Conservation (phyloP, 2,797 vertebrate species). For the Hypotaenidia okinawae region DNA sequence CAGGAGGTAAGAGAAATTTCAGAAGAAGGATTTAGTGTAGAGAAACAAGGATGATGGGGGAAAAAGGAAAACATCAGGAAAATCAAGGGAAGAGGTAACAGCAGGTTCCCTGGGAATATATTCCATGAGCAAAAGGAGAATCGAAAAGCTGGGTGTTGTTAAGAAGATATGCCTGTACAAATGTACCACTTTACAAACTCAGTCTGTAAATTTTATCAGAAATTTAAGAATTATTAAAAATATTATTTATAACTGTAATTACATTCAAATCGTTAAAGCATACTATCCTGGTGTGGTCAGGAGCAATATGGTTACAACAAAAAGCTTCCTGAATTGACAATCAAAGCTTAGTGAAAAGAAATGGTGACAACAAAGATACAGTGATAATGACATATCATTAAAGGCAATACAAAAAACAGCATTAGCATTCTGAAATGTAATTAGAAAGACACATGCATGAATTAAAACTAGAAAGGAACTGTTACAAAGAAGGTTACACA, state of each 20-base stretch:
- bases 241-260: neutral
- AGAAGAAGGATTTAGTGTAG: neutral
- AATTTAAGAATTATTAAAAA: neutral
- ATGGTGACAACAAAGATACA: neutral
- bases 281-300: neutral
- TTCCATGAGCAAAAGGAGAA: neutral
- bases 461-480: neutral
- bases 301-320: neutral
- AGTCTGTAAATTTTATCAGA: neutral
- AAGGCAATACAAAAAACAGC: neutral
- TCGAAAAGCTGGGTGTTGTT: neutral
- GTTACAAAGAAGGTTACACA: neutral
- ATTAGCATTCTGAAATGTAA: neutral
- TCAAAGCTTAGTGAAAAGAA: neutral
- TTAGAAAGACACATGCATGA: neutral
- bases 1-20: neutral
- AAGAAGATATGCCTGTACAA: neutral
- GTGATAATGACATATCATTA: neutral
- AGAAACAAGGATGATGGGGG: neutral
- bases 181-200: neutral
- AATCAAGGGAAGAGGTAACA: neutral
- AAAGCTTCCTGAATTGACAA: neutral
- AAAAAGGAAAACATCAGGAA: neutral
- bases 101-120: neutral
- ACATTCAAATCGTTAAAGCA: fast-evolving